Base-by-base conservation (phyloP, 2,113 vertebrate genomes). In the Ophthalmolycus amberensis region DNA sequence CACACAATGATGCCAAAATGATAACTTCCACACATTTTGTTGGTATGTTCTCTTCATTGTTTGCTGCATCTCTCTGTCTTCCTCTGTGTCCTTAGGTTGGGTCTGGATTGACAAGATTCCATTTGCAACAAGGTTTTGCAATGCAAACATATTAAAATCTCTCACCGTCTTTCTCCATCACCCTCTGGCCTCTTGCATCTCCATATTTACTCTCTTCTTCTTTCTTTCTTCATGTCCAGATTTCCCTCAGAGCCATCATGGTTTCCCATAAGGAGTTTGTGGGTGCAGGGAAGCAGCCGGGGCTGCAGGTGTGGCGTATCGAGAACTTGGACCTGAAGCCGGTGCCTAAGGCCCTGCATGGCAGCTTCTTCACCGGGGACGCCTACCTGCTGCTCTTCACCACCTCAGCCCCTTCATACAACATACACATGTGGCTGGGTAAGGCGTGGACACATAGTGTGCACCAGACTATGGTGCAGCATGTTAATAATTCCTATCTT, bases 341-440 rank as follows among this genome's bases (percentile, higher is more conserved):
- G 0, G 90, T 96, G 48, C 94, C 95, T 3, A 92, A 95, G 83
- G 60, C 54, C 32, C 89, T 95, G 74, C 25, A 93, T 0, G 94
- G 95, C 48, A 92, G 32, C 90, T 96, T 96, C 87, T 96, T 83
- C 91, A 94, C 70, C 0, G 95, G 95, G 2, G 95, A 96, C 1
- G 95, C 94, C 48, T 96, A 96, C 89, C 50, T 96, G 59, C 79
- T 96, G 75, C 93, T 96, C 46, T 85, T 77, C 88, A 95, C 95
- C 81, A 94, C 94, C 34, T 0, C 73, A 0, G 94, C 93, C 0
- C 94, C 94, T 0, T 93, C 93, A 0, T 91, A 95, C 80, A 86
- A 62, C 89, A 91, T 95, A 1, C 95, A 96, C 91, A 95, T 96
- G 94, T 96, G 95, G 95, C 37, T 95, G 44, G 95, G 95, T 96